Percentiles rank a stretch among this genome's conserved stretches.
Conservation (phyloP, 2,113 vertebrate species). For the Catharus minimus region DNA sequence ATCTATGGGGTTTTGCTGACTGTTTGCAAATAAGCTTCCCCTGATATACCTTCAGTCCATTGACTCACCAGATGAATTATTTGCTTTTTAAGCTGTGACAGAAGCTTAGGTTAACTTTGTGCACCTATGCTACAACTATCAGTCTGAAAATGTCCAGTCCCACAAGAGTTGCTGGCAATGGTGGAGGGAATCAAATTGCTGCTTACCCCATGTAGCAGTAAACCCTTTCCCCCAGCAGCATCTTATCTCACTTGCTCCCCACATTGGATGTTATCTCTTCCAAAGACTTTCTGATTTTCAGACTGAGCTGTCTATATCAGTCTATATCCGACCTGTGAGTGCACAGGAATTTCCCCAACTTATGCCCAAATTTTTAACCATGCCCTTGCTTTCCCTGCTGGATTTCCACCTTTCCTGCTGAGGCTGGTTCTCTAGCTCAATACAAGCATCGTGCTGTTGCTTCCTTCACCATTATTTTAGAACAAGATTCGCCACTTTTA, state of each 20-base stretch:
- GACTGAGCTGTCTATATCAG: not conserved
- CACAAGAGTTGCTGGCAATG: not conserved
- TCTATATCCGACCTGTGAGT: not conserved
- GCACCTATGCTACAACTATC: not conserved
- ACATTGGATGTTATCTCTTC: not conserved
- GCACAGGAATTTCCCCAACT: not conserved
- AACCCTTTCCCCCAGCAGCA: not conserved
- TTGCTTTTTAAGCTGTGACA: not conserved
- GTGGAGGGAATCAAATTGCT: not conserved
- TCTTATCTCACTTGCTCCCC: not conserved
- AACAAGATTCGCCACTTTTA: not conserved
- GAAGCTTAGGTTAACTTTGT: not conserved
- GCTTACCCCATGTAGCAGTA: not conserved
- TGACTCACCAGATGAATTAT: not conserved
- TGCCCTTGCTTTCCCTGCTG: not conserved
- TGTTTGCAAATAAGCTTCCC: not conserved
- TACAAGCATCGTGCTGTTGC: fast-evolving
- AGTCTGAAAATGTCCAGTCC: not conserved
- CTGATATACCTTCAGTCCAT: not conserved
- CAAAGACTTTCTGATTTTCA: not conserved
- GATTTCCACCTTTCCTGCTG: not conserved
- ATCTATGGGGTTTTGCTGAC: not conserved
- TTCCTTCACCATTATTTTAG: not conserved
- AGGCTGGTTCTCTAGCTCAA: not conserved
- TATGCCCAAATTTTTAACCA: not conserved